A percentile compares a stretch with the other conserved stretches of the same genome.
These are phyloP conservation scores for Nephrocerus scutellatus DNA, from an alignment of 2,888 invertebrate species.

Conservation along the genomic window DNA sequence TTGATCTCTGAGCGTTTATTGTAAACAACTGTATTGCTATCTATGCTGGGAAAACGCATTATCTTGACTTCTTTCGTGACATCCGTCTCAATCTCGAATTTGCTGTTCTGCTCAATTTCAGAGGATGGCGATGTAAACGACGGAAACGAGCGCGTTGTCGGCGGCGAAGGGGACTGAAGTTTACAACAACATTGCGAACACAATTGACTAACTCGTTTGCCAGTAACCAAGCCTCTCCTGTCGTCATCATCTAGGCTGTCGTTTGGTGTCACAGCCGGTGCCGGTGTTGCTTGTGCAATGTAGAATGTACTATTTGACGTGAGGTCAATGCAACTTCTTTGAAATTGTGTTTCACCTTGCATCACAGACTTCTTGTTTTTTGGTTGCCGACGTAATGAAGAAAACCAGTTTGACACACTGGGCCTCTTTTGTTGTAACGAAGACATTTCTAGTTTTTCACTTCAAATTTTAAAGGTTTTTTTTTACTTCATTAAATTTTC, in stretches of 20 bases:
- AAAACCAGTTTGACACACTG: conserved; percentile 74
- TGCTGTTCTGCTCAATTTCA: conserved; percentile 23
- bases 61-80: conserved; percentile 32
- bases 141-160: conserved; percentile 23
- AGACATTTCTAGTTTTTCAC: too few relatives aligned
- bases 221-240: conserved; percentile 26
- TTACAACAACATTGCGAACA: conserved; percentile 44
- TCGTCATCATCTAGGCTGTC: conserved; percentile 24
- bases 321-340: conserved; percentile 47
- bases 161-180: conserved; percentile 19
- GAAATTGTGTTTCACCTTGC: conserved; percentile 35
- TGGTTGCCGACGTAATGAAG: conserved; percentile 61
- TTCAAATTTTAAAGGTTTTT: too few relatives aligned
- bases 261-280: too few relatives aligned
- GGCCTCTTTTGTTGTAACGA: conserved; percentile 57
- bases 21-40: conserved; percentile 20
- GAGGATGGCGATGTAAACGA: conserved; percentile 23
- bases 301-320: conserved; percentile 40
- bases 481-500: too few relatives aligned
- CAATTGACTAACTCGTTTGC: conserved; percentile 28
- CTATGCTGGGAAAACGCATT: conserved; percentile 27
- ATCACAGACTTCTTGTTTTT: conserved; percentile 37
- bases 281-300: too few relatives aligned
- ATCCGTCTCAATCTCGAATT: conserved; percentile 33
- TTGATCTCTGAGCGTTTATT: conserved; percentile 35